Evolutionary conservation across 2,113 vertebrate genomes (phyloP).

Genomic region (Puma concolor): DNA sequence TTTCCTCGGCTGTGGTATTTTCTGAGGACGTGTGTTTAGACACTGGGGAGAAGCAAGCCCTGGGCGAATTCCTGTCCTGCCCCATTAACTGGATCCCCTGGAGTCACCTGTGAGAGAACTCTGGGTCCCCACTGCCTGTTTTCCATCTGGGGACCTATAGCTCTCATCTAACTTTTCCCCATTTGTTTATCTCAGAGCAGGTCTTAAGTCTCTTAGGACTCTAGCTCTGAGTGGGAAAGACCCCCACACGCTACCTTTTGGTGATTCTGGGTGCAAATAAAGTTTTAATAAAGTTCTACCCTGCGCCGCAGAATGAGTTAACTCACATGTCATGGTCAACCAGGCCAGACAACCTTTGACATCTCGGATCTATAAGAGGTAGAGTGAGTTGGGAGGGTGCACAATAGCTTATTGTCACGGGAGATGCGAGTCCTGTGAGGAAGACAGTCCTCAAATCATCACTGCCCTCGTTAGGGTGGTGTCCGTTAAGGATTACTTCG

Average conservation of each 20-base stretch:
- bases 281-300: conserved; percentile 73
- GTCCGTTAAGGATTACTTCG: conserved; percentile 93
- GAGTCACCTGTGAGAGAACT: conserved; percentile 63
- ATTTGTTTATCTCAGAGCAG: conserved; percentile 83
- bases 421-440: conserved; percentile 88
- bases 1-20: conserved; percentile 50
- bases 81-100: background rate
- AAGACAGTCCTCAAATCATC: conserved; percentile 89
- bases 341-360: conserved; percentile 97
- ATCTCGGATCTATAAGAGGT: conserved; percentile 88
- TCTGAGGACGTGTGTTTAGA: background rate
- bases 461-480: conserved; percentile 90
- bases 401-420: conserved; percentile 95
- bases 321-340: conserved; percentile 93
- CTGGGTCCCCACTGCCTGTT: background rate
- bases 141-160: background rate
- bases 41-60: background rate
- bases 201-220: conserved; percentile 78
- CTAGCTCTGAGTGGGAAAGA: conserved; percentile 73
- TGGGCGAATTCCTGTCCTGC: background rate
- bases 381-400: conserved; percentile 86
- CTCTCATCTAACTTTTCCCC: conserved; percentile 76
- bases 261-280: conserved; percentile 32
- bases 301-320: conserved; percentile 84
- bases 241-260: background rate